Conservation (phyloP, 2,113 vertebrate genomes). For the Entomyzon cyanotis region DNA sequence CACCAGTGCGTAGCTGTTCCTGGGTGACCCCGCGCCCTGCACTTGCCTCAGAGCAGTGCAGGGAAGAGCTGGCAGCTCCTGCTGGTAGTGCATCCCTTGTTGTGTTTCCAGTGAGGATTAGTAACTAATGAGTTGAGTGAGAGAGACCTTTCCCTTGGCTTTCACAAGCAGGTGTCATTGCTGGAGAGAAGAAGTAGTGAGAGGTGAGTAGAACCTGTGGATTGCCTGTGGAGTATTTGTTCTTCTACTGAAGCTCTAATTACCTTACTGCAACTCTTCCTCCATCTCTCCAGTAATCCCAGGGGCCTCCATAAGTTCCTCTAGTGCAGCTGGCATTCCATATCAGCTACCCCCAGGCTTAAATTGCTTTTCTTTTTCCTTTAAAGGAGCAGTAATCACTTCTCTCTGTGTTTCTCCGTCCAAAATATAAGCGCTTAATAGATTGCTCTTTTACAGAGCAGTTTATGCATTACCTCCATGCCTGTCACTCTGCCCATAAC, state of each 20-base stretch:
- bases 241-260: conserved; percentile 51
- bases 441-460: not conserved
- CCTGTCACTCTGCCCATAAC: not conserved
- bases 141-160: conserved; percentile 20
- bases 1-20: rapidly evolving
- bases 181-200: not conserved
- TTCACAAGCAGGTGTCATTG: conserved; percentile 30
- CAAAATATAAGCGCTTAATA: not conserved
- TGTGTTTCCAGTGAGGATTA: not conserved
- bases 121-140: conserved; percentile 31
- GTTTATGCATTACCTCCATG: not conserved
- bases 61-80: not conserved
- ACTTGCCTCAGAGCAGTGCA: rapidly evolving
- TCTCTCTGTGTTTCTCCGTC: not conserved
- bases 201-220: conserved; percentile 53
- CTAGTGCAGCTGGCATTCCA: conserved; percentile 34
- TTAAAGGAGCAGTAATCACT: conserved; percentile 36
- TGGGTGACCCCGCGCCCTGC: rapidly evolving
- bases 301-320: conserved; percentile 17
- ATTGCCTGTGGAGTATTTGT: conserved; percentile 62
- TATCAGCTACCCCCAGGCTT: conserved; percentile 35
- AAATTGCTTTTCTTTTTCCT: conserved; percentile 31
- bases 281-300: conserved; percentile 37
- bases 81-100: not conserved
- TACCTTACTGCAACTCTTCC: conserved; percentile 41